These are phyloP conservation scores for Zosterops hypoxanthus DNA, from an alignment of 2,113 vertebrate genomes.

Conservation along the genomic window DNA sequence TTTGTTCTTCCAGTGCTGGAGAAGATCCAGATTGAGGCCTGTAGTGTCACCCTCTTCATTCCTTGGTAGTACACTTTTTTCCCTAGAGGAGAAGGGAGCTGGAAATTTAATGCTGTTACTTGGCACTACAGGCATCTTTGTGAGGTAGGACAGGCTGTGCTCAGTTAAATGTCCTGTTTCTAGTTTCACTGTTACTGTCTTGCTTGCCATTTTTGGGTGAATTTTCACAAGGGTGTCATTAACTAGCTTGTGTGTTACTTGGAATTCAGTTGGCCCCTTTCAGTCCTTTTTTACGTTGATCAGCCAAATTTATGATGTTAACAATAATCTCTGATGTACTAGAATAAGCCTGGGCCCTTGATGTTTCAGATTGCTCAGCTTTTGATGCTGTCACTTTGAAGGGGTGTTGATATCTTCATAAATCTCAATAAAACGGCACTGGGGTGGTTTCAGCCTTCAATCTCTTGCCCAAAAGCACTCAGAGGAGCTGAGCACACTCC, in stretches of 20 bases:
- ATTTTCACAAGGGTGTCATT: not conserved
- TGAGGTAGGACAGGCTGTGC: not conserved
- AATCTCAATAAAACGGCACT: not conserved
- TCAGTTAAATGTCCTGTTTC: not conserved
- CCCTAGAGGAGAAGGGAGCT: not conserved
- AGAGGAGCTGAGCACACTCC: not conserved
- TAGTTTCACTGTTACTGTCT: not conserved
- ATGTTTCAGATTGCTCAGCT: constrained; percentile 21
- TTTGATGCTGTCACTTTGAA: constrained; percentile 21
- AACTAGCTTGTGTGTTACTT: not conserved
- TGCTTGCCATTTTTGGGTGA: not conserved
- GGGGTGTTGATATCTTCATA: constrained; percentile 8
- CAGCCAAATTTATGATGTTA: constrained; percentile 8
- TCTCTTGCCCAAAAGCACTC: not conserved
- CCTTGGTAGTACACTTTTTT: not conserved
- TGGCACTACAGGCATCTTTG: not conserved
- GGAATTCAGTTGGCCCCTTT: not conserved
- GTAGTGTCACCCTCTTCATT: not conserved
- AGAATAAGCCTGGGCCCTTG: not conserved
- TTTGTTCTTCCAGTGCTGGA: not conserved
- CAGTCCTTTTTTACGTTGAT: not conserved
- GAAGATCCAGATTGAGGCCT: not conserved
- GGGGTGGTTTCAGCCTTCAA: not conserved
- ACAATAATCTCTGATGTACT: not conserved
- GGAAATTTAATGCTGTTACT: not conserved